phyloP scores from a whole-genome alignment of 2,888 invertebrate genomes.

The Lucinisca nassula region DNA sequence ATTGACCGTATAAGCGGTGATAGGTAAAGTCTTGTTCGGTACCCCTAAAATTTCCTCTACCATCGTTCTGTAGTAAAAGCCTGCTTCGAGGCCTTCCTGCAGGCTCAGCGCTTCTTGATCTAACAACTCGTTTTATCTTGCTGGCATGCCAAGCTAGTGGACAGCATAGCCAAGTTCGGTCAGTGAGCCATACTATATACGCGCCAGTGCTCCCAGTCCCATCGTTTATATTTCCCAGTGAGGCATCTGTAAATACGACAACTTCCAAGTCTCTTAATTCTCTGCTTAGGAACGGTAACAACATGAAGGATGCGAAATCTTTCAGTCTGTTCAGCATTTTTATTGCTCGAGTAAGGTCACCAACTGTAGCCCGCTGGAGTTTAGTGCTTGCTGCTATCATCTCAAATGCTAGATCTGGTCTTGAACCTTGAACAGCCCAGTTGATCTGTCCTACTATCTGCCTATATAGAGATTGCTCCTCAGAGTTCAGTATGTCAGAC shows the following conservation, averaged over 20 bases:
- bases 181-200: slow-evolving; percentile 42
- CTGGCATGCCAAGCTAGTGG: slow-evolving; percentile 39
- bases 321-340: not conserved
- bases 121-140: slow-evolving; percentile 45
- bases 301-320: not conserved
- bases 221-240: slow-evolving; percentile 26
- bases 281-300: not conserved
- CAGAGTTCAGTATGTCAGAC: not conserved
- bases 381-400: not conserved
- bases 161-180: slow-evolving; percentile 27
- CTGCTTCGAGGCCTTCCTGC: slow-evolving; percentile 49
- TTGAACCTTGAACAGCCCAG: slow-evolving; percentile 43
- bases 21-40: not conserved
- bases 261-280: not conserved
- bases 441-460: slow-evolving; percentile 28
- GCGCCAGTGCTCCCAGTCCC: slow-evolving; percentile 17
- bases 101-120: slow-evolving; percentile 42
- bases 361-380: not conserved
- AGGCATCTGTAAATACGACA: slow-evolving; percentile 23
- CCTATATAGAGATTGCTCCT: not conserved
- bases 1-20: slow-evolving; percentile 45
- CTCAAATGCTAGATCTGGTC: slow-evolving; percentile 47
- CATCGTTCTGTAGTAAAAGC: slow-evolving; percentile 45
- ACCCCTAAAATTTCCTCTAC: slow-evolving; percentile 23
- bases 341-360: not conserved